These are phyloP conservation scores for Zaprionus lachaisei DNA, from an alignment of 1,140 invertebrate genomes.

Conservation along the genomic window DNA sequence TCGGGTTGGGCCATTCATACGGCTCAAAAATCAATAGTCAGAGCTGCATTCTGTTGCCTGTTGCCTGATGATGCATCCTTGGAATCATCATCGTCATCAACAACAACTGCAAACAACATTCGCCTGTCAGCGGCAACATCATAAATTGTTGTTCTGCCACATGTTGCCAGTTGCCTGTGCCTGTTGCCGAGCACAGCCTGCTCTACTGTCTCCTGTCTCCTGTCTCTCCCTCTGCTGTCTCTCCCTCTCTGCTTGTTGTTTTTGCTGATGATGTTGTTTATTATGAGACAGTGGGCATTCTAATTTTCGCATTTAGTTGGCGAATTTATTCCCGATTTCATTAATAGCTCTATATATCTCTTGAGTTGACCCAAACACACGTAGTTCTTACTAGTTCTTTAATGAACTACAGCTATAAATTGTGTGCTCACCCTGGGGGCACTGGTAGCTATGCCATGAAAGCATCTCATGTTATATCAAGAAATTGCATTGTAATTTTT, in stretches of 20 bases:
- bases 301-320: constrained; percentile 41
- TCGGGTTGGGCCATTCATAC: constrained; percentile 54
- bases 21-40: constrained; percentile 64
- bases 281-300: constrained; percentile 35
- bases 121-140: constrained; percentile 82
- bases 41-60: no score
- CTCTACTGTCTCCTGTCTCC: not conserved
- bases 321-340: constrained; percentile 33
- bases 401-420: constrained; percentile 33
- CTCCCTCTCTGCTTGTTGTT: constrained; percentile 17
- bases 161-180: constrained; percentile 60
- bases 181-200: not conserved
- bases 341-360: constrained; percentile 26
- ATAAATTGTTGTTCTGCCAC: constrained; percentile 83
- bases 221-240: not conserved
- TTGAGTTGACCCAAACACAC: constrained; percentile 13
- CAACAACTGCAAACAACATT: constrained; percentile 83
- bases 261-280: constrained; percentile 44
- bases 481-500: not conserved
- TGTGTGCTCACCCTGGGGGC: not conserved
- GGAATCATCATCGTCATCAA: constrained; percentile 83
- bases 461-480: not conserved
- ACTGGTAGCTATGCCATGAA: not conserved
- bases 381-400: not conserved
- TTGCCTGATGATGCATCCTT: constrained; percentile 57